phyloP scores from a whole-genome alignment of 2,113 vertebrate genomes.

The Pelecanoides urinatrix region DNA sequence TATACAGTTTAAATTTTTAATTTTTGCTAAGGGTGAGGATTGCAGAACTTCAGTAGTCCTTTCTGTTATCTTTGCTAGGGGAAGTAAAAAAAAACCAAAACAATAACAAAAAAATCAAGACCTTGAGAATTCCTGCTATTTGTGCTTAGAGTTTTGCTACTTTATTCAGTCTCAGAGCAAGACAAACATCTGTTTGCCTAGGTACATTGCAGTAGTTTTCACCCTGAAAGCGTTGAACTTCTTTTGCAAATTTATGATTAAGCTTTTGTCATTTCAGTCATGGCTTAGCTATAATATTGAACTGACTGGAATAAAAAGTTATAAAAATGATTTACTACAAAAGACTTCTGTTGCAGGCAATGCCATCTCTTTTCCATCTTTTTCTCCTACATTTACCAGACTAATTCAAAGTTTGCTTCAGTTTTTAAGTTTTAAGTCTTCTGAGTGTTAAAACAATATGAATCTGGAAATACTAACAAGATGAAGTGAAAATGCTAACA shows the following conservation, averaged over 20 bases:
- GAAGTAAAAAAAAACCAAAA: neutral
- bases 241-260: conserved; percentile 1
- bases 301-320: neutral
- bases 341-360: neutral
- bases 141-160: neutral
- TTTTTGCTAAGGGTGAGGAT: neutral
- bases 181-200: neutral
- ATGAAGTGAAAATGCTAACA: neutral
- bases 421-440: neutral
- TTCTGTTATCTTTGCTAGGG: neutral
- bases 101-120: neutral
- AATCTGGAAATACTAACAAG: neutral
- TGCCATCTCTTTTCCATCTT: neutral
- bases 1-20: neutral
- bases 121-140: neutral
- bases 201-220: neutral
- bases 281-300: neutral
- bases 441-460: neutral
- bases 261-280: conserved; percentile 11
- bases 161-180: neutral
- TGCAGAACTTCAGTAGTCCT: neutral
- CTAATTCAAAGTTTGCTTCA: neutral
- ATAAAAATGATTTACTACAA: neutral
- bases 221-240: rapidly evolving
- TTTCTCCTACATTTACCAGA: neutral